Evolutionary conservation across 2,888 invertebrate genomes (phyloP), one percentile per base, ranked within the genome.

Genomic region (Phyto melanocephala): DNA sequence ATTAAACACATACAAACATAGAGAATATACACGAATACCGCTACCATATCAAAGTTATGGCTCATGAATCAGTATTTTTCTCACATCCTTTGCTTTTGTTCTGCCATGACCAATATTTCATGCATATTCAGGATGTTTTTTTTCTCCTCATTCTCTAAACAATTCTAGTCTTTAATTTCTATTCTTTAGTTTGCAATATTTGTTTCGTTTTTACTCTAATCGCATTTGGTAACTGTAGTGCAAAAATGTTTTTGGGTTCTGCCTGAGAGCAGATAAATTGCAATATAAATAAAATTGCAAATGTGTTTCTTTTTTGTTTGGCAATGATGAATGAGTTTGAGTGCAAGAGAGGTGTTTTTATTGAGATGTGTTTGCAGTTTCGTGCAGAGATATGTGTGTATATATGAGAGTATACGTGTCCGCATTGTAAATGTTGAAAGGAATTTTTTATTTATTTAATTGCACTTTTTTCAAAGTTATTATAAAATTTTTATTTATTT

Each of bases 211-310:
- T 42, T 50, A 65, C 10, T 80, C 28, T 15, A 71, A 72, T 76
- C 52, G 35, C 58, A 71, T 81, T 80, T 67, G 56, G 45, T 81
- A 71, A 47, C 35, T 60, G 62, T 47, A 54, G 65, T 76, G 60
- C 33, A 77, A 77, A n/a, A 81, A 62, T 72, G 35, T 47, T 68
- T 67, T 77, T 58, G 75, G 54, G 52, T 81, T 77, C 67, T 81
- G 76, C 58, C 67, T 72, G 71, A 81, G 76, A 47, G 67, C 47
- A 67, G 81, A 81, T 81, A 77, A 81, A 72, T 81, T 72, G 11
- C 37, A 63, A 62, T 74, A 68, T 54, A 11, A 52, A 52, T 52
- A 15, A 37, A 37, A 42, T 35, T 22, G 11, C 13, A 78, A 54
- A 33, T 28, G 7, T 58, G 8, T 42, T 74, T 24, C 24, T 17